A percentile compares a stretch with the other conserved stretches of the same genome.
Conservation (phyloP, 2,113 vertebrate genomes). For the Myrmecobius fasciatus region DNA sequence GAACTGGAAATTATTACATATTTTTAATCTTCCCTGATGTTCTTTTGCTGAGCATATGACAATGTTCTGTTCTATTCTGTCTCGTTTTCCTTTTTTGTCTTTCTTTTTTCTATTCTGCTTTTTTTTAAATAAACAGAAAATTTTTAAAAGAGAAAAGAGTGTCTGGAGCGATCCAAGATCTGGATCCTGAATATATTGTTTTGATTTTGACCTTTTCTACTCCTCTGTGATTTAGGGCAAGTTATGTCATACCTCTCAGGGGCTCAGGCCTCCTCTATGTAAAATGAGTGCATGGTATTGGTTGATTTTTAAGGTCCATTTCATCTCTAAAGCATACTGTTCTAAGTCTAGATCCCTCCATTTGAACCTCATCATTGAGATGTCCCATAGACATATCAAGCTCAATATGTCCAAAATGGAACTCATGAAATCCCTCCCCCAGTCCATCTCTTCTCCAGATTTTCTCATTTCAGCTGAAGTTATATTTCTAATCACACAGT, state of each 20-base stretch:
- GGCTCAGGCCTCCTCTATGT: background rate
- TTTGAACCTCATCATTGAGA: background rate
- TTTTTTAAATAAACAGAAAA: no score
- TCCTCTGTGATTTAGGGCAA: background rate
- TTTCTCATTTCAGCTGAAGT: background rate
- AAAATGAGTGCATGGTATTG: background rate
- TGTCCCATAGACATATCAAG: background rate
- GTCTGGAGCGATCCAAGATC: background rate
- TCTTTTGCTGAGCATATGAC: no score
- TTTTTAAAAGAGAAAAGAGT: no score
- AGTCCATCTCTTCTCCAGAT: background rate
- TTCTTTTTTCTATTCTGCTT: no score
- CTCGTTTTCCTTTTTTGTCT: no score
- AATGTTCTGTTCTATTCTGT: no score
- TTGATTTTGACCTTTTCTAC: background rate
- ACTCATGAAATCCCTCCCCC: no score
- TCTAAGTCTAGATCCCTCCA: no score
- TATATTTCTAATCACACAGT: background rate
- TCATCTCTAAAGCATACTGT: no score
- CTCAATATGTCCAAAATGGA: background rate
- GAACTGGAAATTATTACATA: no score
- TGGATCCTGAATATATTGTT: background rate
- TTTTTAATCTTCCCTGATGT: no score
- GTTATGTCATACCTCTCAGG: background rate
- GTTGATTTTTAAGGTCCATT: no score